A percentile compares a stretch with the other conserved stretches of the same genome.
Evolutionary conservation across 2,113 vertebrate species (phyloP).

Genomic region (Mirounga angustirostris): DNA sequence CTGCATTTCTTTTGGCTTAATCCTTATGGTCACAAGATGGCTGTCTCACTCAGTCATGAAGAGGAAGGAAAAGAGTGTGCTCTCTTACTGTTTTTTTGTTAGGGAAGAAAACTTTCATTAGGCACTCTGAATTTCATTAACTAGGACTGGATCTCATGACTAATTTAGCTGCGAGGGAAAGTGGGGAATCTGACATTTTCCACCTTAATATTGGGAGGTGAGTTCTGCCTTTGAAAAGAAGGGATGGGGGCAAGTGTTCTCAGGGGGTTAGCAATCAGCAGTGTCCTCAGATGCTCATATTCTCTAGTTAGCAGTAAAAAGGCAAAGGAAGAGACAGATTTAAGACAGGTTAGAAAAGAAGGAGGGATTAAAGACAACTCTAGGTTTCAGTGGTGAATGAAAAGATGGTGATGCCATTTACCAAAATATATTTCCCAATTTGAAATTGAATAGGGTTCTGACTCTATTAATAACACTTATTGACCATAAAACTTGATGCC

Average conservation of each 20-base stretch:
- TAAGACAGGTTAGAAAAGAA: constrained; percentile 6
- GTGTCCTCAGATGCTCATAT: not conserved
- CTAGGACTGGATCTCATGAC: not conserved
- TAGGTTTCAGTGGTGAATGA: constrained; percentile 50
- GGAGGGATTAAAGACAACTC: constrained; percentile 30
- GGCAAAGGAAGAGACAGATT: not conserved
- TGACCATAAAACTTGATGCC: not conserved
- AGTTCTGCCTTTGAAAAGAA: constrained; percentile 1
- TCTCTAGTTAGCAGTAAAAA: constrained; percentile 31
- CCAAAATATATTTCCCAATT: constrained; percentile 52
- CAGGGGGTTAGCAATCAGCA: not conserved
- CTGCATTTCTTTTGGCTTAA: constrained; percentile 4
- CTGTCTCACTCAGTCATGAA: not conserved
- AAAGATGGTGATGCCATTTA: constrained; percentile 42
- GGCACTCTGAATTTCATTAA: constrained; percentile 24
- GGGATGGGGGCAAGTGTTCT: not conserved
- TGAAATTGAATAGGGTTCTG: constrained; percentile 52
- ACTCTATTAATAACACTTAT: not conserved
- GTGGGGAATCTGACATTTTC: not conserved
- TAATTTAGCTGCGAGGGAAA: not conserved
- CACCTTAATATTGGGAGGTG: not conserved
- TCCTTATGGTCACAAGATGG: not conserved
- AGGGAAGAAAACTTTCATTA: constrained; percentile 19
- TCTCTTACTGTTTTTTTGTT: not conserved
- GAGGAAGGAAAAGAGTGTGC: not conserved